Evolutionary conservation across 1,140 invertebrate genomes (phyloP).

Genomic region (Lanistes nyassanus): DNA sequence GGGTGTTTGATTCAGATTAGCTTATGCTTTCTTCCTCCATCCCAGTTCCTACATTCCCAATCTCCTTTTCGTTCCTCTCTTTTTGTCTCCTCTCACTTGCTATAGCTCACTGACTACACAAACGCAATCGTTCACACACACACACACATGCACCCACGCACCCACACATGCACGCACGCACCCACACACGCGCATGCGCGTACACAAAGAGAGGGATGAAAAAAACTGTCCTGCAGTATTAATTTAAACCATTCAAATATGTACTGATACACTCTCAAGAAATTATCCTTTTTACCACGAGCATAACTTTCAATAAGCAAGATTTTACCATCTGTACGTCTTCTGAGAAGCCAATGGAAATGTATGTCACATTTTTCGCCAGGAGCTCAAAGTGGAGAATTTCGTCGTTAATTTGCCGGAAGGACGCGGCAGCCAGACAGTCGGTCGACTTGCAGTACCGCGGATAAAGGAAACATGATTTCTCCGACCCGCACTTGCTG

Average conservation of each 20-base stretch:
- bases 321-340: slow-evolving; percentile 77
- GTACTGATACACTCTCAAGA: not conserved
- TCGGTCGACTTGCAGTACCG: slow-evolving; percentile 21
- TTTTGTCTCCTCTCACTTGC: no score
- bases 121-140: not conserved
- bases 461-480: slow-evolving; percentile 33
- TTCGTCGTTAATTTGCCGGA: slow-evolving; percentile 10
- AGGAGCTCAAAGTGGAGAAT: slow-evolving; percentile 26
- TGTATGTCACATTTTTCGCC: slow-evolving; percentile 41
- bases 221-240: no score
- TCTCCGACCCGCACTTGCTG: not conserved
- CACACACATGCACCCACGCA: not conserved
- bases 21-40: no score
- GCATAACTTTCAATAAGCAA: no score
- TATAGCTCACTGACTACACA: no score
- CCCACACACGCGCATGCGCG: not conserved
- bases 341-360: slow-evolving; percentile 80
- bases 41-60: no score
- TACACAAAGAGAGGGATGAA: no score
- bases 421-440: slow-evolving; percentile 21
- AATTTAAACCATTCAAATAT: not conserved
- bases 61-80: no score
- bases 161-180: not conserved
- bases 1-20: no score
- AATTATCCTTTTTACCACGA: no score